phyloP scores from a whole-genome alignment of 2,113 vertebrate genomes.

The Phyllostomus hastatus region DNA sequence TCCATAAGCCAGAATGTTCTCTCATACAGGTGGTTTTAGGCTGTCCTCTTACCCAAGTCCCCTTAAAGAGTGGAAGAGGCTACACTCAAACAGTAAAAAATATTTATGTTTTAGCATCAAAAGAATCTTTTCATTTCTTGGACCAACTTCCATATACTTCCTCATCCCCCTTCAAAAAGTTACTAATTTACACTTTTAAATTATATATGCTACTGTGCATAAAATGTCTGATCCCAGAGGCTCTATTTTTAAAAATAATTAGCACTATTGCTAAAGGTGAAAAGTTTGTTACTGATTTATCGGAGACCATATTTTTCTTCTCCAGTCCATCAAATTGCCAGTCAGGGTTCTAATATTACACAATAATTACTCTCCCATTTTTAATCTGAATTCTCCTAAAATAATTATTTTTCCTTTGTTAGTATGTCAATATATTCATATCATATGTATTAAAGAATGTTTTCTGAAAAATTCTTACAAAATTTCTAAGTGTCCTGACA shows the following conservation, averaged over 20 bases:
- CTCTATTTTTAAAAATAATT: neutral
- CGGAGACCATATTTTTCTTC: neutral
- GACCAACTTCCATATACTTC: neutral
- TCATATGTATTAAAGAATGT: neutral
- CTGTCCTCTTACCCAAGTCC: neutral
- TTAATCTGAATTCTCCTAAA: conserved; percentile 35
- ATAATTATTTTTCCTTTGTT: conserved; percentile 30
- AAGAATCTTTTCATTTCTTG: conserved; percentile 41
- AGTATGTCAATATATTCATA: neutral
- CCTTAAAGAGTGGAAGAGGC: neutral
- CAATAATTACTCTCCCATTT: neutral
- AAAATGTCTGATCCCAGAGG: neutral
- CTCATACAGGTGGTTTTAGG: conserved; percentile 45
- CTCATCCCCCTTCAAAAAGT: neutral
- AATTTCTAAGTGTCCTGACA: neutral
- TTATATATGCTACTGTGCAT: neutral
- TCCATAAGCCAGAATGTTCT: conserved; percentile 78
- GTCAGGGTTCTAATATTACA: neutral
- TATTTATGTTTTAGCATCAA: conserved; percentile 11
- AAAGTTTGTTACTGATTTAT: neutral
- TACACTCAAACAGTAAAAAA: neutral
- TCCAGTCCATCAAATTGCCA: neutral
- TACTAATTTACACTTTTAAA: conserved; percentile 30
- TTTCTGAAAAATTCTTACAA: conserved; percentile 7
- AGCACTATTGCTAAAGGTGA: neutral